These are phyloP conservation scores for Heliconius eleuchia DNA, from an alignment of 1,140 invertebrate genomes.

Conservation along the genomic window DNA sequence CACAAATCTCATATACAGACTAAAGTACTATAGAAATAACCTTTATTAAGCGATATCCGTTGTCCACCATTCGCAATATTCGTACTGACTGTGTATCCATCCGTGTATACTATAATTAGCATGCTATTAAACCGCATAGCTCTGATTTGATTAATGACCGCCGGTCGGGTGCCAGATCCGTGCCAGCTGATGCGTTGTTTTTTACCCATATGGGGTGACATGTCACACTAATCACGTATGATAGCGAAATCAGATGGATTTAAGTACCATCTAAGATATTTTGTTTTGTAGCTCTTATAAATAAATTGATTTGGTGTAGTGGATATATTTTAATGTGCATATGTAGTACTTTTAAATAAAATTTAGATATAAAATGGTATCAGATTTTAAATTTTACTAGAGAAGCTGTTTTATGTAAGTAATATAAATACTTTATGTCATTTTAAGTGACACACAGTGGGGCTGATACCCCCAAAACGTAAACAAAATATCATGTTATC, in stretches of 20 bases:
- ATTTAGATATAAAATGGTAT: too few species aligned
- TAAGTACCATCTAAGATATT: background rate
- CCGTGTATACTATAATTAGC: slow-evolving; percentile 69
- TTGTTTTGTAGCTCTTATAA: background rate
- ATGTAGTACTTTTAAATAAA: too few species aligned
- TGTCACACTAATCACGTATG: slow-evolving; percentile 12
- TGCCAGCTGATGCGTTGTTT: slow-evolving; percentile 31
- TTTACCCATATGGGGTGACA: slow-evolving; percentile 24
- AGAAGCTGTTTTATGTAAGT: too few species aligned
- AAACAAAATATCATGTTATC: too few species aligned
- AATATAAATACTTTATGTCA: too few species aligned
- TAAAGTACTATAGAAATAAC: too few species aligned
- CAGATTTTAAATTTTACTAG: too few species aligned
- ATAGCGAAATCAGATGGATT: background rate
- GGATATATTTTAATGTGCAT: background rate
- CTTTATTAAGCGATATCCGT: slow-evolving; percentile 50
- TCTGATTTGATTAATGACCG: slow-evolving; percentile 70
- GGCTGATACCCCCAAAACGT: too few species aligned
- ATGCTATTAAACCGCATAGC: slow-evolving; percentile 63
- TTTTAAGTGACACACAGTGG: too few species aligned
- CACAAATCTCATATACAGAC: too few species aligned
- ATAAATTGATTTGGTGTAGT: background rate
- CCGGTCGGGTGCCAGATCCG: slow-evolving; percentile 45
- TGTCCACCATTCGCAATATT: slow-evolving; percentile 55
- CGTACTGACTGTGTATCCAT: slow-evolving; percentile 54